phyloP scores from a whole-genome alignment of 2,113 vertebrate species.

The Mesocricetus auratus region DNA sequence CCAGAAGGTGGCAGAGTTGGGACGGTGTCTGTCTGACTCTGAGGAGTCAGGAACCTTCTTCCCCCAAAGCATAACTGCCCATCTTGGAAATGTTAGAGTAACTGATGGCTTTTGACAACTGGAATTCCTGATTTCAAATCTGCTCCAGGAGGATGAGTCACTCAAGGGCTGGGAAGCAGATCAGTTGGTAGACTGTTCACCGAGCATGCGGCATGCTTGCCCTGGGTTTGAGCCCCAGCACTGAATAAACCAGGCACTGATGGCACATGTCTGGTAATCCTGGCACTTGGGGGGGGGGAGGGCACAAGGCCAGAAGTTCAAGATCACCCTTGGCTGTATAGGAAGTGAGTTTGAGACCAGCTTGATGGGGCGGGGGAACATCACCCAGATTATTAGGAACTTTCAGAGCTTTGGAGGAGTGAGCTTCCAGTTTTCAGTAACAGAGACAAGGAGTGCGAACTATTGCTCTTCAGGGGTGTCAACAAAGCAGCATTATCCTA shows the following conservation, averaged over 20 bases:
- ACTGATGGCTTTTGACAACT: not conserved
- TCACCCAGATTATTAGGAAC: not conserved
- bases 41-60: not conserved
- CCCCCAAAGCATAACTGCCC: not conserved
- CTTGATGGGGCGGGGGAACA: rapidly evolving
- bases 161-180: not conserved
- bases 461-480: rapidly evolving
- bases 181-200: not conserved
- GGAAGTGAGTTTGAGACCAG: not conserved
- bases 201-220: rapidly evolving
- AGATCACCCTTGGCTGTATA: not conserved
- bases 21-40: not conserved
- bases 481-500: not conserved
- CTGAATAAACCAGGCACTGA: not conserved
- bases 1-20: conserved; percentile 23
- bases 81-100: not conserved
- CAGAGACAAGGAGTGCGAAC: not conserved
- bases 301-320: not conserved
- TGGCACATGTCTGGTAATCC: not conserved
- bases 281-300: not conserved
- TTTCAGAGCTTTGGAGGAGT: not conserved
- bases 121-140: not conserved
- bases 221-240: not conserved
- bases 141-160: not conserved
- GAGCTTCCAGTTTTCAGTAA: not conserved